Conservation (phyloP, 2,888 invertebrate species). For the Drosophila emarginata region DNA sequence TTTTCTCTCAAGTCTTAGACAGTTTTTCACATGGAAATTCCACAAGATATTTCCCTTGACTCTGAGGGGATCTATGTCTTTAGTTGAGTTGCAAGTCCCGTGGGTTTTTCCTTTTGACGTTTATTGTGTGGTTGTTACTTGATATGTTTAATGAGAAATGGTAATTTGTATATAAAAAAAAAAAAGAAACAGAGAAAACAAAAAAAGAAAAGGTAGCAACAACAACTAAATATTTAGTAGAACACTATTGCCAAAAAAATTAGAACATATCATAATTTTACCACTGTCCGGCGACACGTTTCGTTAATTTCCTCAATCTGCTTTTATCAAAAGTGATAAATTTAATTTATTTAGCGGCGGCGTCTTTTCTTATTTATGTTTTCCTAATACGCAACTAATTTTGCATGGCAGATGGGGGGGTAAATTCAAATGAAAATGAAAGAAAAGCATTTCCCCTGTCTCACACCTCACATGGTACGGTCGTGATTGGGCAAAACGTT, state of each 20-base stretch:
- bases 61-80: conserved; percentile 8
- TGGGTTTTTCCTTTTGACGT: conserved; percentile 61
- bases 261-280: conserved; percentile 26
- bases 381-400: conserved; percentile 72
- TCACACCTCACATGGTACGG: conserved; percentile 13
- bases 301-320: conserved; percentile 50
- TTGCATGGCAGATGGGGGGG: conserved; percentile 41
- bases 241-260: conserved; percentile 22
- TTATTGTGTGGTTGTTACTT: conserved; percentile 70
- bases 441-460: conserved; percentile 2
- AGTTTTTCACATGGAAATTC: conserved; percentile 58
- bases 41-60: conserved; percentile 34
- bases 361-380: conserved; percentile 68
- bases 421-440: conserved; percentile 16
- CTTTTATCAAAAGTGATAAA: conserved; percentile 69
- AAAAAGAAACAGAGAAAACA: background rate
- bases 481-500: conserved; percentile 72
- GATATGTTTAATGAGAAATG: conserved; percentile 60
- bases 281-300: conserved; percentile 28
- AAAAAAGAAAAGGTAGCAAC: background rate
- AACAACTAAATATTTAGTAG: background rate
- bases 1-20: background rate
- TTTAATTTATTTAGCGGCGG: conserved; percentile 61
- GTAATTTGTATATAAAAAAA: background rate
- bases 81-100: conserved; percentile 35